Percentiles rank a stretch among this genome's conserved stretches.
Conservation (phyloP, 1,140 invertebrate genomes). For the Hydropsyche tenuis region DNA sequence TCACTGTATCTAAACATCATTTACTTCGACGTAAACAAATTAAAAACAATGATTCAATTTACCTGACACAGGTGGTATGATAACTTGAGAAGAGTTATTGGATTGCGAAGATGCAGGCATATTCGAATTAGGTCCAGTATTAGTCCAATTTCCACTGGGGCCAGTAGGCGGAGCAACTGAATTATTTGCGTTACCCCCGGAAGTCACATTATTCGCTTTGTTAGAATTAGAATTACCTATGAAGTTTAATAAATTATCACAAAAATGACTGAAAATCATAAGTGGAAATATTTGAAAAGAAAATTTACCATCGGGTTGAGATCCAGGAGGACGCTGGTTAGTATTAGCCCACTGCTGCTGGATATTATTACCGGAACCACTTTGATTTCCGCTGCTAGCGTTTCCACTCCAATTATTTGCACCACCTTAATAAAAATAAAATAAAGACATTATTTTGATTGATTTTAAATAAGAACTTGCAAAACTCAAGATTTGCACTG, state of each 20-base stretch:
- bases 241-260: no score
- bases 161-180: slow-evolving; percentile 54
- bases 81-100: slow-evolving; percentile 57
- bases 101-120: slow-evolving; percentile 54
- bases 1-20: no score
- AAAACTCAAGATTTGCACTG: no score
- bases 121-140: slow-evolving; percentile 51
- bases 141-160: slow-evolving; percentile 60
- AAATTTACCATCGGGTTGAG: slow-evolving; percentile 60
- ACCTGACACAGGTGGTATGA: slow-evolving; percentile 48
- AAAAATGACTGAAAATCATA: no score
- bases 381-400: slow-evolving; percentile 63
- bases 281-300: not conserved
- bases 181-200: slow-evolving; percentile 16
- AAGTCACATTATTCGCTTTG: slow-evolving; percentile 35
- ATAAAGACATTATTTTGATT: no score
- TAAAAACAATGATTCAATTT: not conserved
- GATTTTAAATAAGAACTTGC: not conserved
- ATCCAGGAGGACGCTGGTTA: slow-evolving; percentile 64
- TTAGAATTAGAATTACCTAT: slow-evolving; percentile 48
- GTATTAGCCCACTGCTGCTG: slow-evolving; percentile 68
- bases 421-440: slow-evolving; percentile 23
- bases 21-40: no score
- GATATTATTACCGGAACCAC: slow-evolving; percentile 59
- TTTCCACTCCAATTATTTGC: slow-evolving; percentile 64